Conservation (phyloP, 1,140 invertebrate genomes). For the Phymorhynchus buccinoides region DNA sequence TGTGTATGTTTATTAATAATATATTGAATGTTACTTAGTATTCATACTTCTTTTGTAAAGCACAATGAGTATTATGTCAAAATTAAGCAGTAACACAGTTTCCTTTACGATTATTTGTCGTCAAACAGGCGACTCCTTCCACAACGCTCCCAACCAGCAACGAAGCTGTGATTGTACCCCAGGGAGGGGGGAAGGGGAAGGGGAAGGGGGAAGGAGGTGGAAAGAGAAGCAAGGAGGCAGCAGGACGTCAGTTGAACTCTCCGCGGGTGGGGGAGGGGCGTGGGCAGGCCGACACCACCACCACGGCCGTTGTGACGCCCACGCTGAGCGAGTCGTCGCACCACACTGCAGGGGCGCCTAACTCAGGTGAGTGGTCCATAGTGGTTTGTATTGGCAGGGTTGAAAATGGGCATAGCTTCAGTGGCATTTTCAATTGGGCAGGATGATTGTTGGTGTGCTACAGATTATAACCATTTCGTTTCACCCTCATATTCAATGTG, state of each 20-base stretch:
- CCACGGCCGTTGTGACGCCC: constrained; percentile 26
- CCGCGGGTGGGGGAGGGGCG: background rate
- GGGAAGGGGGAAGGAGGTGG: background rate
- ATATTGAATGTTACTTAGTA: too few relatives aligned
- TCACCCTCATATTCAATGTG: too few relatives aligned
- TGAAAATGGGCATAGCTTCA: too few relatives aligned
- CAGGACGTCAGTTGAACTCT: background rate
- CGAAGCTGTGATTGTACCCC: background rate
- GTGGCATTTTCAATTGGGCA: too few relatives aligned
- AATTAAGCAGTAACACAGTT: too few relatives aligned
- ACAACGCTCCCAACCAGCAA: background rate
- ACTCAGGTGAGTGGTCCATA: background rate
- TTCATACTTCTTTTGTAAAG: too few relatives aligned
- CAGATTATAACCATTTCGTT: too few relatives aligned
- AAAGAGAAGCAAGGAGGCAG: background rate
- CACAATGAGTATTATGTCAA: too few relatives aligned
- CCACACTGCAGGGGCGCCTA: background rate
- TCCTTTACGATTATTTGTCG: too few relatives aligned
- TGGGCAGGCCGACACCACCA: background rate
- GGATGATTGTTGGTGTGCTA: too few relatives aligned
- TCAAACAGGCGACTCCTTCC: background rate
- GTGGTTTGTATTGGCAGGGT: too few relatives aligned
- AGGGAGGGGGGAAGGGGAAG: background rate
- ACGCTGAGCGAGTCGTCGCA: constrained; percentile 12
- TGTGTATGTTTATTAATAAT: too few relatives aligned